A percentile compares a stretch with the other conserved stretches of the same genome.
phyloP scores from a whole-genome alignment of 2,797 vertebrate species.

The Chaetodon trifasciatus region DNA sequence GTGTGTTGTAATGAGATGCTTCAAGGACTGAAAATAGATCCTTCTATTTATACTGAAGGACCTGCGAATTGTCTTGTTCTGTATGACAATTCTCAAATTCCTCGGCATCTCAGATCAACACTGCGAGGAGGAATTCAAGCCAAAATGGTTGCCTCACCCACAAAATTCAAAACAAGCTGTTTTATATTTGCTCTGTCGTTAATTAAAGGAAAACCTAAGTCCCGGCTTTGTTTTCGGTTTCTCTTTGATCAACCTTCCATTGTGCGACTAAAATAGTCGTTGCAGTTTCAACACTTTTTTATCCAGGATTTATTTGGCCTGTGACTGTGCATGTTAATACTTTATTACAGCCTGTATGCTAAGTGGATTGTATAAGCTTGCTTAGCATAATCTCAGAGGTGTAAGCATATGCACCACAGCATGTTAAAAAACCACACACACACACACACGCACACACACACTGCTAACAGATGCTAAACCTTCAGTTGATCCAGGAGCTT shows the following conservation, averaged over 20 bases:
- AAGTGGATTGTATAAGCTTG: slow-evolving; percentile 74
- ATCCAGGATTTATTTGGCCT: slow-evolving; percentile 59
- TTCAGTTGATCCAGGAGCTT: slow-evolving; percentile 54
- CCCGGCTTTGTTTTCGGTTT: slow-evolving; percentile 35
- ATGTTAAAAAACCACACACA: slow-evolving; percentile 13
- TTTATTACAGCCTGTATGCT: slow-evolving; percentile 68
- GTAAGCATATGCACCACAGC: slow-evolving; percentile 54
- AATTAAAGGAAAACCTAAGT: slow-evolving; percentile 26
- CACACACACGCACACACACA: slow-evolving; percentile 15
- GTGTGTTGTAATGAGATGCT: slow-evolving; percentile 42
- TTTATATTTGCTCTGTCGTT: slow-evolving; percentile 31
- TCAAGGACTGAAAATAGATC: slow-evolving; percentile 52
- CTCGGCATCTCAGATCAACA: not conserved
- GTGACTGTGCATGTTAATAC: slow-evolving; percentile 75
- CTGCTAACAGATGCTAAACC: slow-evolving; percentile 56
- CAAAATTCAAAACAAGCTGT: slow-evolving; percentile 6
- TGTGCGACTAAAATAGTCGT: slow-evolving; percentile 54
- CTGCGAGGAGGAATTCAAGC: not conserved
- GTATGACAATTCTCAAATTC: not conserved
- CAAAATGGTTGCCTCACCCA: not conserved
- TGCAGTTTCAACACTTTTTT: slow-evolving; percentile 35
- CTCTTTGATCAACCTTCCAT: slow-evolving; percentile 56
- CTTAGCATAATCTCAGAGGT: slow-evolving; percentile 71
- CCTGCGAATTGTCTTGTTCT: not conserved
- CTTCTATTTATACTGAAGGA: slow-evolving; percentile 39